Percentiles rank a stretch among this genome's conserved stretches.
Conservation (phyloP, 2,888 invertebrate genomes). For the Ormyrus rosae region DNA sequence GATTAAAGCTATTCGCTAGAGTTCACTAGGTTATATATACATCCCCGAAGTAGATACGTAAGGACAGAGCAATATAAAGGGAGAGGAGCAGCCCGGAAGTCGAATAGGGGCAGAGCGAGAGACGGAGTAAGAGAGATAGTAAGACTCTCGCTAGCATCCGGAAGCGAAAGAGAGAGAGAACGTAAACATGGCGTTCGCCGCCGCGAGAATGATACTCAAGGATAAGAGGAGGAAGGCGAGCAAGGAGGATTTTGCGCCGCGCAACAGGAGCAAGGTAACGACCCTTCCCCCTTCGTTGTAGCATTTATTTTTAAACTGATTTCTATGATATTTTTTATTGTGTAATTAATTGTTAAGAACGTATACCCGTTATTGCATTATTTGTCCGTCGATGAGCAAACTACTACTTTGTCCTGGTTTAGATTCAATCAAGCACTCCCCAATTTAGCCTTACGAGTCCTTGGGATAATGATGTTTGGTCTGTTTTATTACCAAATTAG, state of each 20-base stretch:
- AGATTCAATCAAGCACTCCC: no score
- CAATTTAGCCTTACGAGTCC: no score
- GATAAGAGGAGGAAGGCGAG: slow-evolving; percentile 88
- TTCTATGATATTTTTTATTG: neutral
- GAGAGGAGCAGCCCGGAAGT: neutral
- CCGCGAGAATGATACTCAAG: slow-evolving; percentile 89
- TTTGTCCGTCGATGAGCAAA: neutral
- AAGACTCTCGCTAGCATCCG: slow-evolving; percentile 10
- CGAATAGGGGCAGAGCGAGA: neutral
- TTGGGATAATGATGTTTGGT: no score
- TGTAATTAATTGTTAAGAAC: no score
- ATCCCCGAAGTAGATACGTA: neutral
- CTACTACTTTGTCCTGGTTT: no score
- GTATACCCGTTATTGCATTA: slow-evolving; percentile 1
- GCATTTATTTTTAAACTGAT: neutral
- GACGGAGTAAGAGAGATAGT: neutral
- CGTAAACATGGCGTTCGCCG: slow-evolving; percentile 87
- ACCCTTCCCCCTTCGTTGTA: neutral
- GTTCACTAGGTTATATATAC: no score
- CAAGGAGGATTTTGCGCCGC: slow-evolving; percentile 86
- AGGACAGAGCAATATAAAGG: neutral
- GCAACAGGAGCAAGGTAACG: slow-evolving; percentile 89
- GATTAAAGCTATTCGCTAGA: slow-evolving; percentile 7
- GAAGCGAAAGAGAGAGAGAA: neutral
- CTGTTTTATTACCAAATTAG: no score